These are phyloP conservation scores for Patella pellucida DNA, from an alignment of 2,888 invertebrate species.

Conservation along the genomic window DNA sequence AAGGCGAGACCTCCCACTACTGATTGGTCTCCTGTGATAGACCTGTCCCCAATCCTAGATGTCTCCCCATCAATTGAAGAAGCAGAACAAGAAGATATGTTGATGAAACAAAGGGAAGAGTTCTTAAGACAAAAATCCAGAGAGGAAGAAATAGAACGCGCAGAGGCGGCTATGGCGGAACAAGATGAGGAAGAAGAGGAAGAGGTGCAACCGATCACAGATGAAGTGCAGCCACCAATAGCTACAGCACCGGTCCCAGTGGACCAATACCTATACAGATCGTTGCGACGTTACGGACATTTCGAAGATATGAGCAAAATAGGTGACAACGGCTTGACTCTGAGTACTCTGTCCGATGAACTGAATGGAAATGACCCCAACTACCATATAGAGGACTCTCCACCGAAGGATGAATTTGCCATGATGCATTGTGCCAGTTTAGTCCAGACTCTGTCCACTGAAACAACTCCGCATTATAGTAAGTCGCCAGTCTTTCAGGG, in stretches of 20 bases:
- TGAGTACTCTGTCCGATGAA: not conserved
- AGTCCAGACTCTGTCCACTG: constrained; percentile 14
- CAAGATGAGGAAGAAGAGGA: constrained; percentile 44
- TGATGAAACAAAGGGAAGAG: constrained; percentile 62
- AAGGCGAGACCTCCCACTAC: constrained; percentile 65
- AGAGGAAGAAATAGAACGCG: constrained; percentile 36
- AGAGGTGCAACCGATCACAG: constrained; percentile 12
- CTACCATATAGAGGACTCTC: constrained; percentile 13
- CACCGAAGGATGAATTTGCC: constrained; percentile 18
- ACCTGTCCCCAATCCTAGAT: constrained; percentile 72
- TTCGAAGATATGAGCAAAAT: constrained; percentile 66
- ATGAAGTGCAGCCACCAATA: not conserved
- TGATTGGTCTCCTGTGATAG: constrained; percentile 72
- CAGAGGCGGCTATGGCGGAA: constrained; percentile 10
- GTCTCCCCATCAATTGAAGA: constrained; percentile 72
- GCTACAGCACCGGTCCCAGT: not conserved
- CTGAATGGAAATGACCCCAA: constrained; percentile 7
- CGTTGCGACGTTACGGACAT: constrained; percentile 59
- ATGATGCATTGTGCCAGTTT: constrained; percentile 20
- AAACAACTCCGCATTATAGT: not conserved
- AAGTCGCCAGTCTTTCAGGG: not conserved
- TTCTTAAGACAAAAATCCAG: constrained; percentile 52
- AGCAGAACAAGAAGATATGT: constrained; percentile 69
- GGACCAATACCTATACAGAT: constrained; percentile 20
- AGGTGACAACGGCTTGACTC: constrained; percentile 31